Evolutionary conservation across 1,140 invertebrate genomes (phyloP).

Genomic region (Trichomalopsis sarcophagae): DNA sequence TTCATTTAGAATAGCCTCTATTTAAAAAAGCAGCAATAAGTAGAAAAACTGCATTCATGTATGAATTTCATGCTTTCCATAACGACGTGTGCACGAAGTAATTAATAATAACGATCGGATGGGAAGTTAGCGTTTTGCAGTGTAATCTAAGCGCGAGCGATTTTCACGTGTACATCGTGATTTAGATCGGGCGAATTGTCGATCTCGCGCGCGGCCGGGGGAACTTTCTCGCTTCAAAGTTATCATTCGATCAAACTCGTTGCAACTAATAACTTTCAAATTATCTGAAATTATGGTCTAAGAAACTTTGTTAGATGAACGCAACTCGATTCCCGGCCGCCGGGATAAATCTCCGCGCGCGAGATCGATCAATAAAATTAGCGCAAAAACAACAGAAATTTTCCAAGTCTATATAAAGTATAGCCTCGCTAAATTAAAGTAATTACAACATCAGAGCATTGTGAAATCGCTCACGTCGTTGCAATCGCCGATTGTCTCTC

Average conservation of each 20-base stretch:
- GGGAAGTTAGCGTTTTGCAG: not conserved
- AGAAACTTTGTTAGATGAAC: not conserved
- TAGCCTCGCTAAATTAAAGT: too few species aligned
- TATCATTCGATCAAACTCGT: slow-evolving; percentile 15
- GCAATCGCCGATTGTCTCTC: not conserved
- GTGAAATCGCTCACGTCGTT: not conserved
- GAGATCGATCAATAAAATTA: not conserved
- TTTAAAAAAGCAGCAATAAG: too few species aligned
- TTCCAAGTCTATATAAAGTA: too few species aligned
- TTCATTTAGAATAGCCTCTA: too few species aligned
- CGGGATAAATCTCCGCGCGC: not conserved
- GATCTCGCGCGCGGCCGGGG: not conserved
- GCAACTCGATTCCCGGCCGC: not conserved
- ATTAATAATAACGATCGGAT: not conserved
- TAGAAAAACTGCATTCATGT: too few species aligned
- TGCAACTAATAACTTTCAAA: slow-evolving; percentile 17
- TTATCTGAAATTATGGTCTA: not conserved
- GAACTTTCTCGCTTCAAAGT: slow-evolving; percentile 1
- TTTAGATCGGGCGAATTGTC: not conserved
- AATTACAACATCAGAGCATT: not conserved
- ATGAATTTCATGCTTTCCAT: too few species aligned
- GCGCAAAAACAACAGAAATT: not conserved
- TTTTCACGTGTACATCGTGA: not conserved
- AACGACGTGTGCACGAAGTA: not conserved
- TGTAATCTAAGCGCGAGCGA: not conserved